phyloP scores from a whole-genome alignment of 2,888 invertebrate genomes.

The Nesidiocoris tenuis region DNA sequence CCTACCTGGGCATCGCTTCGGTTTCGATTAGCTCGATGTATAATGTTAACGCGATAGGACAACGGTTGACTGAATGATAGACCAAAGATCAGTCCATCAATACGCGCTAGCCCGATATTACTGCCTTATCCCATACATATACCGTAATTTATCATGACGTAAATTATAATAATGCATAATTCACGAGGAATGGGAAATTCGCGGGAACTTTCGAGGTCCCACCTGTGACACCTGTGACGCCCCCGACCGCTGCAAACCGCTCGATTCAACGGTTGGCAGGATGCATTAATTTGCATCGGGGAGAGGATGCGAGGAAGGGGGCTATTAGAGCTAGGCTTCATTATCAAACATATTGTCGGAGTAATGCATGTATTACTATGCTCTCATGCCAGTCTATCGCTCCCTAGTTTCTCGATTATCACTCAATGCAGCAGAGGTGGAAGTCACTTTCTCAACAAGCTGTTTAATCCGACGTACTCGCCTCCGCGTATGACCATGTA shows the following conservation, averaged over 20 bases:
- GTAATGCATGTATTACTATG: slow-evolving; percentile 6
- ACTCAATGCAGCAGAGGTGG: not conserved
- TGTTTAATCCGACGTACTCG: too few relatives aligned
- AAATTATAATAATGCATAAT: not conserved
- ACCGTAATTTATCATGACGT: not conserved
- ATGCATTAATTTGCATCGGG: not conserved
- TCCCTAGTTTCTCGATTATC: not conserved
- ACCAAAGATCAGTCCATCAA: not conserved
- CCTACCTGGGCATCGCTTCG: too few relatives aligned
- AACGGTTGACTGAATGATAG: not conserved
- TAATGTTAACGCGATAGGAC: too few relatives aligned
- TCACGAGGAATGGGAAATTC: not conserved
- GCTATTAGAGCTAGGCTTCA: not conserved
- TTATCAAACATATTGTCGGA: slow-evolving; percentile 14
- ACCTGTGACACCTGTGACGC: not conserved
- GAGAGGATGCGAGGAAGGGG: not conserved
- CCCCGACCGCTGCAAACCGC: not conserved
- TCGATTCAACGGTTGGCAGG: not conserved
- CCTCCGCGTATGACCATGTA: too few relatives aligned
- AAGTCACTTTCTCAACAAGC: too few relatives aligned
- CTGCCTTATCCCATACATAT: not conserved
- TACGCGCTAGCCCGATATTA: not conserved
- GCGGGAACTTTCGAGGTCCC: not conserved
- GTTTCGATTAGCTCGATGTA: too few relatives aligned
- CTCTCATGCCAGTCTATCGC: not conserved